Base-by-base conservation (phyloP, 2,888 invertebrate genomes). In the Sericinus montela region DNA sequence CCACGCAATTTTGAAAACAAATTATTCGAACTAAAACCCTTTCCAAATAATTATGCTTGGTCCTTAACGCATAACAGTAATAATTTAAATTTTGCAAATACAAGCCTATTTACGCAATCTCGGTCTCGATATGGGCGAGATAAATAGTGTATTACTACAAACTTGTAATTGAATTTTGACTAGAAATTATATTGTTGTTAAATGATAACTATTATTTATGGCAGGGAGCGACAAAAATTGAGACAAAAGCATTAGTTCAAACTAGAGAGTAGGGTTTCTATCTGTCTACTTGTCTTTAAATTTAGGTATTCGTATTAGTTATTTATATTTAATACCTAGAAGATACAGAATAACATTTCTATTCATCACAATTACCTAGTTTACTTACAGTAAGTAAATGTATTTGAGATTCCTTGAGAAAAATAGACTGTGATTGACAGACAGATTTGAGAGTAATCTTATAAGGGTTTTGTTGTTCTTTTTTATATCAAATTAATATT, bases 301-400 rank as follows among this genome's bases (percentile, higher is more conserved):
- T n/a, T n/a, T n/a, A n/a, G n/a, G n/a, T n/a, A n/a, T n/a, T n/a
- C n/a, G n/a, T n/a, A n/a, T n/a, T n/a, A 68, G 70, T 68, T 69
- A 73, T 75, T 72, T 77, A 75, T 80, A 74, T 70, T 70, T 65
- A 45, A 36, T 32, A 36, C 32, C 68, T 69, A 68, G 72, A 72
- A 71, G 75, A 72, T 76, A 72, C 77, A 73, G 76, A 77, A 78
- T 81, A 79, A 80, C 72, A 68, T 69, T 63, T 59, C 68, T 66
- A 70, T 75, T 70, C 77, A 80, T 78, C 78, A 36, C 19, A 45
- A 35, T 37, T 78, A 79, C 37, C 23, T 37, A 11, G 16, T 15
- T n/a, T n/a, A n/a, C n/a, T n/a, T n/a, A n/a, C n/a, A n/a, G n/a
- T n/a, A n/a, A n/a, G n/a, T n/a, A n/a, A n/a, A n/a, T n/a, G n/a